A percentile compares a stretch with the other conserved stretches of the same genome.
phyloP scores from a whole-genome alignment of 2,113 vertebrate genomes.

The Solea solea region DNA sequence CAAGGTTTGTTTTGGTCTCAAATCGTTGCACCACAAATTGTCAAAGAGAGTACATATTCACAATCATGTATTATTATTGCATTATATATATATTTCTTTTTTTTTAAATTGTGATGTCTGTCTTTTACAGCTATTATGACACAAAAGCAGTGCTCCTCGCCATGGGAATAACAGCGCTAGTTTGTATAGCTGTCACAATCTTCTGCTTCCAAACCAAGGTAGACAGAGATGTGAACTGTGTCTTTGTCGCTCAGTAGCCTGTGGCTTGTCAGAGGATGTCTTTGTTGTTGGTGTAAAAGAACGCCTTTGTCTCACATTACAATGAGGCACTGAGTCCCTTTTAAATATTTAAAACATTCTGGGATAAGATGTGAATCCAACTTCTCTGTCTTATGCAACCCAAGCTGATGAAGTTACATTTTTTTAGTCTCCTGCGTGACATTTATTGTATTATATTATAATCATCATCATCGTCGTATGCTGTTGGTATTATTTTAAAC shows the following conservation, averaged over 20 bases:
- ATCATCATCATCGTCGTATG: neutral
- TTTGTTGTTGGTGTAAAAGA: constrained; percentile 76
- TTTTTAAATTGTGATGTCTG: constrained; percentile 3
- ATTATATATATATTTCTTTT: neutral
- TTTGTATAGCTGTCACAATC: constrained; percentile 89
- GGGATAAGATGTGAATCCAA: constrained; percentile 56
- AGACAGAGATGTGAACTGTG: constrained; percentile 47
- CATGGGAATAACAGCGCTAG: constrained; percentile 89
- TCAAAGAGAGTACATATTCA: constrained; percentile 12
- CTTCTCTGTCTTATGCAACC: constrained; percentile 56
- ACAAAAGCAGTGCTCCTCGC: constrained; percentile 90
- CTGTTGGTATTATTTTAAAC: neutral
- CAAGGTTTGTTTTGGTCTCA: constrained; percentile 83
- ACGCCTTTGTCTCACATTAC: constrained; percentile 79
- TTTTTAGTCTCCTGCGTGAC: constrained; percentile 12
- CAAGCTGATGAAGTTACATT: constrained; percentile 43
- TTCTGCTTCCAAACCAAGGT: constrained; percentile 99
- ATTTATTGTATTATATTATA: neutral
- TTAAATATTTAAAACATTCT: constrained; percentile 79
- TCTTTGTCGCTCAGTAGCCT: constrained; percentile 40
- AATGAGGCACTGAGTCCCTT: constrained; percentile 66
- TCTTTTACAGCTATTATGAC: constrained; percentile 81
- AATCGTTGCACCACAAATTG: neutral
- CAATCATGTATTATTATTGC: neutral
- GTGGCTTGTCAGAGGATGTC: constrained; percentile 58